Percentiles rank a stretch among this genome's conserved stretches.
Evolutionary conservation across 1,140 invertebrate species (phyloP).

Genomic region (Drosophila paulistorum): DNA sequence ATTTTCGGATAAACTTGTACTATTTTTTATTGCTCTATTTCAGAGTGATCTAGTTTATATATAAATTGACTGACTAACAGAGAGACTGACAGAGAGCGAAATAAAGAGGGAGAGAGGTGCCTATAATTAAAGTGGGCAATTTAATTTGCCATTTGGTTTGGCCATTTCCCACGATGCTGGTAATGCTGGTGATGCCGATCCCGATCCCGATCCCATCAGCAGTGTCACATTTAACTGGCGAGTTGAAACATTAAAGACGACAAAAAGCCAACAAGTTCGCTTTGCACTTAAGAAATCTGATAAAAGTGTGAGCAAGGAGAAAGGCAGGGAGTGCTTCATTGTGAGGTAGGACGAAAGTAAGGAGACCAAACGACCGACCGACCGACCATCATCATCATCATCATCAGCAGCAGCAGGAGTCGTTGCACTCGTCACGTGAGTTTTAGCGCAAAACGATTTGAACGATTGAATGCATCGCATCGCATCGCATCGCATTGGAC

Average conservation of each 20-base stretch:
- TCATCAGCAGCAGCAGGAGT: constrained; percentile 17
- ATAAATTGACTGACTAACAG: not conserved
- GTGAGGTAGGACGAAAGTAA: too few species aligned
- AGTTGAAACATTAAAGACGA: constrained; percentile 77
- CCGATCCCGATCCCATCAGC: constrained; percentile 66
- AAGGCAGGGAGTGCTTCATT: not conserved
- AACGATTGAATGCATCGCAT: constrained; percentile 74
- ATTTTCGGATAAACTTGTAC: constrained; percentile 63
- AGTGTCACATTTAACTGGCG: constrained; percentile 78
- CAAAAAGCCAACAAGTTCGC: constrained; percentile 82
- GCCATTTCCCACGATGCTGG: constrained; percentile 54
- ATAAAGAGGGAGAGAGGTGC: not conserved
- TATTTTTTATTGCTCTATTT: constrained; percentile 73
- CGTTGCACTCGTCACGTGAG: constrained; percentile 78
- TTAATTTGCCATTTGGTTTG: constrained; percentile 45
- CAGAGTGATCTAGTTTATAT: constrained; percentile 56
- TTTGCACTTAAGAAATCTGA: constrained; percentile 82
- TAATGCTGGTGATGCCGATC: not conserved
- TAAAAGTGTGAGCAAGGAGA: constrained; percentile 39
- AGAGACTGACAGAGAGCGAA: too few species aligned
- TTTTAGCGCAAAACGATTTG: constrained; percentile 79
- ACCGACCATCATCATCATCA: constrained; percentile 30
- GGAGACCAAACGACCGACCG: not conserved
- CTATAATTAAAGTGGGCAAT: constrained; percentile 55
- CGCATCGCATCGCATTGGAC: constrained; percentile 31